Evolutionary conservation across 2,113 vertebrate species (phyloP).

Genomic region (Antennarius striatus): DNA sequence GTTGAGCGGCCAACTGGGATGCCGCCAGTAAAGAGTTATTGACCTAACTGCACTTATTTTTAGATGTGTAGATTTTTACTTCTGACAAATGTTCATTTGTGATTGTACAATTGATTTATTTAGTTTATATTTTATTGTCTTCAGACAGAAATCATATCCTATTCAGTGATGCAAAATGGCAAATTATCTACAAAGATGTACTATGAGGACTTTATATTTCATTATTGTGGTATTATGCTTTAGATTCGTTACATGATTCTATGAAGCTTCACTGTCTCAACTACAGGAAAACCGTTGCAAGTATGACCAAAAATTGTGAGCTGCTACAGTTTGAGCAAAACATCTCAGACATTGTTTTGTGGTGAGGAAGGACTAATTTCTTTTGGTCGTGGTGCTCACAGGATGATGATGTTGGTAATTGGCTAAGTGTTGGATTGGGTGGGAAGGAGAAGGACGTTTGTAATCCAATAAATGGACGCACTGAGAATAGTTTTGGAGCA

Average conservation of each 20-base stretch:
- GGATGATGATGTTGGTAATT: constrained; percentile 67
- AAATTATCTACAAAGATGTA: not conserved
- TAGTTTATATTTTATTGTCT: not conserved
- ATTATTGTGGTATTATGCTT: not conserved
- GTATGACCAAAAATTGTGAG: constrained; percentile 38
- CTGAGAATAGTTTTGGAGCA: constrained; percentile 57
- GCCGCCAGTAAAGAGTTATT: constrained; percentile 9
- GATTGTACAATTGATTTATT: not conserved
- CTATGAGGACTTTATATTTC: not conserved
- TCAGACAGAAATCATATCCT: not conserved
- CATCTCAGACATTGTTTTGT: constrained; percentile 55
- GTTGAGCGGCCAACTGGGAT: constrained; percentile 38
- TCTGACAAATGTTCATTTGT: constrained; percentile 7
- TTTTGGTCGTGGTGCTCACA: constrained; percentile 32
- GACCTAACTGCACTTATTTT: constrained; percentile 29
- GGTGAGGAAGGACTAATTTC: constrained; percentile 48
- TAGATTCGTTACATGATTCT: too few relatives aligned
- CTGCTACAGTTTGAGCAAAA: constrained; percentile 19
- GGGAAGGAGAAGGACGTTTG: constrained; percentile 35
- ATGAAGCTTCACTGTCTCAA: too few relatives aligned
- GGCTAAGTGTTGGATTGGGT: constrained; percentile 64
- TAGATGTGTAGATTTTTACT: constrained; percentile 29
- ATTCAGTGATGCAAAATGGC: too few relatives aligned
- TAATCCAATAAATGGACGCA: constrained; percentile 78
- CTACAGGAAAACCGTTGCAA: constrained; percentile 8